Percentiles rank a stretch among this genome's conserved stretches.
These are phyloP conservation scores for Catocala fraxini DNA, from an alignment of 2,888 invertebrate genomes.

Conservation along the genomic window DNA sequence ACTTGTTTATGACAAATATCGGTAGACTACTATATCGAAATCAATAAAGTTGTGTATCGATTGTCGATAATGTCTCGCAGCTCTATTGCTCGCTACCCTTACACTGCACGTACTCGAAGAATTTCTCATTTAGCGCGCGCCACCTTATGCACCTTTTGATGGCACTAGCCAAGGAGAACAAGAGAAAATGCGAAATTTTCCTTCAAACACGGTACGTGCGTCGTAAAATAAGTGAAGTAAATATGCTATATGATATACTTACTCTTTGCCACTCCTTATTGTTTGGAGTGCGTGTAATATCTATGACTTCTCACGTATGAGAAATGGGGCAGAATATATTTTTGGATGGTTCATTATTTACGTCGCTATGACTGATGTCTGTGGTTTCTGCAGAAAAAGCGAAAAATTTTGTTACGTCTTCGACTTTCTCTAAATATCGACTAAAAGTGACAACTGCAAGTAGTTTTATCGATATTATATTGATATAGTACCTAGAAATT, in stretches of 20 bases:
- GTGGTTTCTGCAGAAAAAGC: too few species aligned
- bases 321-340: too few species aligned
- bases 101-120: constrained; percentile 66
- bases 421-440: too few species aligned
- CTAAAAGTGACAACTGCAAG: too few species aligned
- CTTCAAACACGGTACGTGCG: constrained; percentile 22
- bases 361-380: too few species aligned
- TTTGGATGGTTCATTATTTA: not conserved
- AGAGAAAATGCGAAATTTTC: constrained; percentile 42
- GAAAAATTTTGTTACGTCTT: too few species aligned
- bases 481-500: too few species aligned
- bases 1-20: constrained; percentile 8
- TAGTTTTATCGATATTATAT: too few species aligned
- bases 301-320: not conserved
- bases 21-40: not conserved
- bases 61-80: constrained; percentile 39
- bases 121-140: constrained; percentile 76
- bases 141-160: constrained; percentile 62
- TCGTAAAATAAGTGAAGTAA: constrained; percentile 15
- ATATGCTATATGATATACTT: constrained; percentile 4
- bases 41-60: not conserved
- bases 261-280: not conserved
- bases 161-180: constrained; percentile 23
- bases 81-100: constrained; percentile 47
- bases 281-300: not conserved